phyloP scores from a whole-genome alignment of 2,888 invertebrate genomes.

The Glyphotaelius pellucidus region DNA sequence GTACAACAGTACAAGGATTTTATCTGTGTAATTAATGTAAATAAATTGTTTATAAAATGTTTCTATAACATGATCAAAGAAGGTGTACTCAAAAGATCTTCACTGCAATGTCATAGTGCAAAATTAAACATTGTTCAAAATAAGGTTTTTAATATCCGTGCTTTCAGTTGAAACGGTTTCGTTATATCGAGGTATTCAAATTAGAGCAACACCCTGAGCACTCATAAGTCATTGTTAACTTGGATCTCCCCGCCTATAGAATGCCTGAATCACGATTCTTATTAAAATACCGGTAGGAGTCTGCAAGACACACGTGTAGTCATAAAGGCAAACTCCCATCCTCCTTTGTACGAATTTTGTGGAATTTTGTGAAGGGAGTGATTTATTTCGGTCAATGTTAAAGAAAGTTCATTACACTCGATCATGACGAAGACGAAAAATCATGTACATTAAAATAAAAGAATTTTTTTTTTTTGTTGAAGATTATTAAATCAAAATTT shows the following conservation, averaged over 20 bases:
- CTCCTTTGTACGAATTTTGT: conserved; percentile 15
- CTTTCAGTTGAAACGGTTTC: neutral
- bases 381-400: neutral
- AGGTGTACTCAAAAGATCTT: no score
- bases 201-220: neutral
- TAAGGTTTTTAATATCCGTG: neutral
- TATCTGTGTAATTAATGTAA: no score
- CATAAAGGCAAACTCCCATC: neutral
- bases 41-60: no score
- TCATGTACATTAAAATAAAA: neutral
- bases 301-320: conserved; percentile 4
- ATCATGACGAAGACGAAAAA: neutral
- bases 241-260: conserved; percentile 40
- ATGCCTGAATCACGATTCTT: conserved; percentile 57
- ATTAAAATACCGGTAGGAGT: conserved; percentile 57
- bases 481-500: no score
- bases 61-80: no score
- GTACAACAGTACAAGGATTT: no score
- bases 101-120: no score
- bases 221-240: conserved; percentile 36
- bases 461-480: no score
- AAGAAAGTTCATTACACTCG: neutral
- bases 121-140: neutral
- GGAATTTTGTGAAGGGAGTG: neutral
- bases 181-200: neutral